Evolutionary conservation across 2,113 vertebrate genomes (phyloP).

Genomic region (Dascyllus trimaculatus): DNA sequence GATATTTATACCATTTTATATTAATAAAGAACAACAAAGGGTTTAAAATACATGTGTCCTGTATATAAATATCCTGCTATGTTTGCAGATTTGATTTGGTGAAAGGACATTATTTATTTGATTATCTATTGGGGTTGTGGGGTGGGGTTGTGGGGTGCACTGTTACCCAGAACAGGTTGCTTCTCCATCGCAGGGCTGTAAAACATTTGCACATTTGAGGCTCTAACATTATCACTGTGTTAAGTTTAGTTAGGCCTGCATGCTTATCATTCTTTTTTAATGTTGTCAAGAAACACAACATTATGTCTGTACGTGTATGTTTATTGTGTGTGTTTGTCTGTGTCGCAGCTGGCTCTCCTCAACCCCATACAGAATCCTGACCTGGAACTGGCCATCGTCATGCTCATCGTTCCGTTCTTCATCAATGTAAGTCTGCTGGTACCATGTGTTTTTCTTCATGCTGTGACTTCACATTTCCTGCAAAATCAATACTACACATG

Average conservation of each 20-base stretch:
- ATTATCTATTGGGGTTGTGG: too few relatives aligned
- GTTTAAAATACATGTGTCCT: too few relatives aligned
- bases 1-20: too few relatives aligned
- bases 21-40: too few relatives aligned
- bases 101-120: background rate
- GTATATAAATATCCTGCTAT: background rate
- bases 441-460: background rate
- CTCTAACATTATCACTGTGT: background rate
- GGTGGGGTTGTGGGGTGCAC: too few relatives aligned
- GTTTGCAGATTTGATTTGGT: background rate
- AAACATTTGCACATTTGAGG: background rate
- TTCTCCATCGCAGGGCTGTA: background rate
- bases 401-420: slow-evolving; percentile 98
- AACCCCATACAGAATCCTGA: slow-evolving; percentile 94
- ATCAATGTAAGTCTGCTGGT: slow-evolving; percentile 90
- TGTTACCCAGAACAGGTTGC: background rate
- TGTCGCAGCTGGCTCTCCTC: slow-evolving; percentile 90
- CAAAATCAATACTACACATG: background rate
- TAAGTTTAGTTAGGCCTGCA: background rate
- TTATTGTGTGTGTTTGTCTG: slow-evolving; percentile 50
- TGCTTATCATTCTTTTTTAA: background rate
- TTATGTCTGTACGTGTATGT: slow-evolving; percentile 31
- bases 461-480: background rate
- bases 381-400: slow-evolving; percentile 96
- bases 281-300: background rate